These are phyloP conservation scores for Bradynema listronoti DNA, from an alignment of 1,140 invertebrate genomes.

Conservation along the genomic window DNA sequence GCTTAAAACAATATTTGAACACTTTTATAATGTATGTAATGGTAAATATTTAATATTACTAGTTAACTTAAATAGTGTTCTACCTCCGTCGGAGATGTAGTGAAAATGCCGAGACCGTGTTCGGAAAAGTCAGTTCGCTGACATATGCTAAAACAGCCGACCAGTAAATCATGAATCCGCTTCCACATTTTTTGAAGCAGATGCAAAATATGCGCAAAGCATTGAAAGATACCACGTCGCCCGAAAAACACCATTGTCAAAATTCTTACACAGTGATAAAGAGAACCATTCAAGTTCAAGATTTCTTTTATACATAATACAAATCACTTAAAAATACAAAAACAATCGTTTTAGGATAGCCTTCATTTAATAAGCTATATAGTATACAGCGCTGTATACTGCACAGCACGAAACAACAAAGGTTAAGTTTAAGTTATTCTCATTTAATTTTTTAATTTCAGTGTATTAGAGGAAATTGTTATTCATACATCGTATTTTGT, in stretches of 20 bases:
- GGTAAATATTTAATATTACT: slow-evolving; percentile 5
- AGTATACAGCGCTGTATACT: no score
- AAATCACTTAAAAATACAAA: no score
- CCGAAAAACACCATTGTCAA: neutral
- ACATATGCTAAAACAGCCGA: slow-evolving; percentile 42
- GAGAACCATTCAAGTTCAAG: neutral
- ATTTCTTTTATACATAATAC: no score
- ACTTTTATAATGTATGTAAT: no score
- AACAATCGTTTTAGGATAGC: no score
- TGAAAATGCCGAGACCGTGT: slow-evolving; percentile 53
- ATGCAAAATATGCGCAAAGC: neutral
- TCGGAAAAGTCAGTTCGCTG: slow-evolving; percentile 50
- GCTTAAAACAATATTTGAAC: slow-evolving; percentile 22
- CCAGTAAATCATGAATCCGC: neutral
- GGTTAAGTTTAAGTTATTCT: no score
- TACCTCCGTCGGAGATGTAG: slow-evolving; percentile 53
- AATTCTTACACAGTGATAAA: neutral
- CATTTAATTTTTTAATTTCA: no score
- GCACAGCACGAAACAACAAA: no score
- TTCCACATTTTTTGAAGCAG: neutral
- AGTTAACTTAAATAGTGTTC: neutral
- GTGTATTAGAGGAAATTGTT: no score
- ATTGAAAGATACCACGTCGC: slow-evolving; percentile 3
- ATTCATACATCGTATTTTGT: no score
- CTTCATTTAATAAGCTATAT: no score